phyloP scores from a whole-genome alignment of 2,797 vertebrate genomes.

The Dendrocincla fuliginosa region DNA sequence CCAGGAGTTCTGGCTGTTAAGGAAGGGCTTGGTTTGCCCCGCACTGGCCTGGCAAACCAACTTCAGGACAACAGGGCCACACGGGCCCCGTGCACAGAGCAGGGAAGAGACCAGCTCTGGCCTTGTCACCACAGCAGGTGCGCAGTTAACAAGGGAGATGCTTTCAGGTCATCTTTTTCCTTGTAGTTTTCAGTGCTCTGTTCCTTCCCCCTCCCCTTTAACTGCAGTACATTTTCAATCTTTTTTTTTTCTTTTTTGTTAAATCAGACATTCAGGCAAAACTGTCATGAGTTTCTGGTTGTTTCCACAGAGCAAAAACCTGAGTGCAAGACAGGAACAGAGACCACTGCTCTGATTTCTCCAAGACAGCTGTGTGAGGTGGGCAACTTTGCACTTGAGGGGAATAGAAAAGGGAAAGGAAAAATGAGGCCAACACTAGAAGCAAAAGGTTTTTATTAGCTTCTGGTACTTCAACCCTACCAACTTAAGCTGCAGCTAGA shows the following conservation, averaged over 20 bases:
- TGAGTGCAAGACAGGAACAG: not conserved
- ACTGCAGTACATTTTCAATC: not conserved
- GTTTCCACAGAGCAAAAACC: not conserved
- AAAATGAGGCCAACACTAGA: not conserved
- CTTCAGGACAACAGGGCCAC: not conserved
- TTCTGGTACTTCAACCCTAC: conserved; percentile 27
- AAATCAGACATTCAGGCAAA: not conserved
- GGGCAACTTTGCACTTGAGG: not conserved
- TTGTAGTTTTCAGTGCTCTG: not conserved
- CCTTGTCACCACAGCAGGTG: not conserved
- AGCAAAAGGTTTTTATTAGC: conserved; percentile 60
- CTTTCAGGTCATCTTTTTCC: not conserved
- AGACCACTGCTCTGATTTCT: not conserved
- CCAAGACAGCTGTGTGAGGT: not conserved
- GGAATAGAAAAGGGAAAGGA: not conserved
- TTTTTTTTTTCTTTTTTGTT: not conserved
- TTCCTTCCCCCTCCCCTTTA: not conserved
- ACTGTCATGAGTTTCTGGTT: not conserved
- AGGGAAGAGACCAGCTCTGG: not conserved
- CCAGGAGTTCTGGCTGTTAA: not conserved
- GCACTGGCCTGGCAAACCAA: not conserved
- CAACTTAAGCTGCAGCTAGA: conserved; percentile 48
- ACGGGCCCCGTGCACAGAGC: not conserved
- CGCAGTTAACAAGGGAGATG: not conserved
- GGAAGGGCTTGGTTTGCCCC: not conserved